Evolutionary conservation across 2,113 vertebrate species (phyloP).

Genomic region (Tetrao urogallus): DNA sequence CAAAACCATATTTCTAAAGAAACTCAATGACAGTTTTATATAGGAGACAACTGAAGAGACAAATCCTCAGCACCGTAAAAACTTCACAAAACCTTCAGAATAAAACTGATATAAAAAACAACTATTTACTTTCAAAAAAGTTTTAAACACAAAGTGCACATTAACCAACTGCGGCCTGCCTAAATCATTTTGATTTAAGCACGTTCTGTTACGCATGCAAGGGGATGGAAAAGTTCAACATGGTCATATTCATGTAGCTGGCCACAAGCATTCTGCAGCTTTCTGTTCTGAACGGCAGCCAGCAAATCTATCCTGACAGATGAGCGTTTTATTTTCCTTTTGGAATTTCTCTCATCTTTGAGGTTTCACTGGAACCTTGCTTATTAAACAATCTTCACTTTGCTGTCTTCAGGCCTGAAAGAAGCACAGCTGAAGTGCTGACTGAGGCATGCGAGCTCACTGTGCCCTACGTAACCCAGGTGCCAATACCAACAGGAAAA

Average conservation of each 20-base stretch:
- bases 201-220: fast-evolving
- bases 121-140: neutral
- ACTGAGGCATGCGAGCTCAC: neutral
- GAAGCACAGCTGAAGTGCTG: neutral
- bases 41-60: neutral
- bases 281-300: neutral
- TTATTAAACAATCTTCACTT: neutral
- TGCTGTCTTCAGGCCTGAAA: neutral
- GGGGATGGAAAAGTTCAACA: neutral
- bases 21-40: neutral
- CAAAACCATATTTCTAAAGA: neutral
- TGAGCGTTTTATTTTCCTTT: neutral
- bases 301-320: neutral
- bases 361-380: neutral
- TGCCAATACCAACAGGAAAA: neutral
- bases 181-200: neutral
- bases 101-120: neutral
- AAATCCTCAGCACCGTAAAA: neutral
- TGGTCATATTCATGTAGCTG: neutral
- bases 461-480: neutral
- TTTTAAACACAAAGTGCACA: neutral
- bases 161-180: neutral
- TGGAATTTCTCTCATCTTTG: neutral
- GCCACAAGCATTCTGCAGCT: neutral
- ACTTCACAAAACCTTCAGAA: neutral